Conservation (phyloP, 2,797 vertebrate species). For the Artibeus jamaicensis region DNA sequence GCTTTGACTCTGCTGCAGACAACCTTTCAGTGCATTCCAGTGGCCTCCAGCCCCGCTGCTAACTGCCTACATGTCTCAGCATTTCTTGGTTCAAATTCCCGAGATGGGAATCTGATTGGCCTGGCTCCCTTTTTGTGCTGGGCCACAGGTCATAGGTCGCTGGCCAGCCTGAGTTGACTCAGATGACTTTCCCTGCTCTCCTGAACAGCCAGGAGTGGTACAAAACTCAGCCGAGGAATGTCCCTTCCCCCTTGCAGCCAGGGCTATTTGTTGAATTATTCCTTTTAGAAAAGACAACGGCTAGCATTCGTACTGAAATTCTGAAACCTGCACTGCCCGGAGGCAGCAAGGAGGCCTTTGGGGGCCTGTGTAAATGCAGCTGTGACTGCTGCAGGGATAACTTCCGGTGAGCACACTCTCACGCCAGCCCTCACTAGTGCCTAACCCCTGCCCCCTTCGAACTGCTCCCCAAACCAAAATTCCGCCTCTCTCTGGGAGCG, state of each 20-base stretch:
- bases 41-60: not conserved
- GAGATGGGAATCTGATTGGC: not conserved
- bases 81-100: constrained; percentile 43
- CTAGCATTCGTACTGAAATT: not conserved
- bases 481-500: not conserved
- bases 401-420: accelerated
- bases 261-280: not conserved
- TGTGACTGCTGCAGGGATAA: not conserved
- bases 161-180: not conserved
- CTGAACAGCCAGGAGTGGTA: not conserved
- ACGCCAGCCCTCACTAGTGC: accelerated
- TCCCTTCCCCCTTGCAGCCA: not conserved
- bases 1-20: not conserved
- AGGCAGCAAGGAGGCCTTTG: not conserved
- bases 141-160: not conserved
- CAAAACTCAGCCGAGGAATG: not conserved
- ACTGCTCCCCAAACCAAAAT: not conserved
- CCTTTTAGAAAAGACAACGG: constrained; percentile 2
- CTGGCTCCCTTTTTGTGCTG: not conserved
- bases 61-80: not conserved
- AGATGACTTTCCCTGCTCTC: not conserved
- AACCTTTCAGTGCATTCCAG: not conserved
- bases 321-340: not conserved
- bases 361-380: not conserved
- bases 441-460: not conserved